Evolutionary conservation across 2,888 invertebrate species (phyloP), one percentile per base, ranked within the genome.

Genomic region (Elysia crispata): DNA sequence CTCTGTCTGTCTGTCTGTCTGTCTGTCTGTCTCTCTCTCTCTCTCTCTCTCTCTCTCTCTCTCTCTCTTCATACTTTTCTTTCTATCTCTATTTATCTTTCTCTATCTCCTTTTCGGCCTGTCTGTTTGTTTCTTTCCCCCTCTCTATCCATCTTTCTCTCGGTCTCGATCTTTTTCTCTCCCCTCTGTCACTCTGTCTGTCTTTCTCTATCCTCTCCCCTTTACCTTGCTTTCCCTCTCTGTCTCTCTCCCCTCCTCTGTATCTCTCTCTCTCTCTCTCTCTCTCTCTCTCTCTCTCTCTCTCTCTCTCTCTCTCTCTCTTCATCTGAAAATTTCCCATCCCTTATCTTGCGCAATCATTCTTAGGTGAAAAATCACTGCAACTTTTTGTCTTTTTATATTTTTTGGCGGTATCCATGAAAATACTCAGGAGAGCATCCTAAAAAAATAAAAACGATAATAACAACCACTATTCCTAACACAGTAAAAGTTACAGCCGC

Each of bases 1-100:
- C 66, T 66, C 13, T 41, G 41, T 70, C 6, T 33, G n/a, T 20
- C 6, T 70, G 3, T 70, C 33, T 41, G 3, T 70, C 70, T 30
- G n/a, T 20, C 70, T 41, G n/a, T 41, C 70, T 28, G 18, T 70
- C 20, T 70, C n/a, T 11, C n/a, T 70, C 23, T 70, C 70, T 70
- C 28, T 70, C 70, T 33, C n/a, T 70, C 49, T 33, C 28, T 70
- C 20, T 41, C 20, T 70, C 49, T 41, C 20, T 74, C n/a, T 57
- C 50, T 74, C 20, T 74, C 6, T 74, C n/a, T 74, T n/a, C n/a
- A n/a, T n/a, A n/a, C n/a, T n/a, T n/a, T 1, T 54, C 6, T 74
- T 25, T 57, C 20, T 57, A 1, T 28, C 8, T 5, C 6, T 28
- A 15, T 23, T 28, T 30, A 30, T 60, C 20, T 5, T 28, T 0